A percentile compares a stretch with the other conserved stretches of the same genome.
Conservation (phyloP, 1,140 invertebrate genomes). For the Trachelipus rathkii region DNA sequence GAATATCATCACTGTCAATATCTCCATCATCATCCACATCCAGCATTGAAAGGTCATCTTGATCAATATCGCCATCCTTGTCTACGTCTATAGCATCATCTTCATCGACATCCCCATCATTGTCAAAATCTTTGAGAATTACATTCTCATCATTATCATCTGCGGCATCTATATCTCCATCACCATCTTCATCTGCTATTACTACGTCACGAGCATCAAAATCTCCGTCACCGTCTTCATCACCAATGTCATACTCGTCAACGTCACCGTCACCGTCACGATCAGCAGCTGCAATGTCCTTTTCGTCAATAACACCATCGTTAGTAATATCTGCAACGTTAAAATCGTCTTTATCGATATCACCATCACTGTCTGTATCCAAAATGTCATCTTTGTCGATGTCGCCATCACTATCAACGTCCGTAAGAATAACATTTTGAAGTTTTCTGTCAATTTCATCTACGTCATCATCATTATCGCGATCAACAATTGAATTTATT, state of each 20-base stretch:
- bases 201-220: conserved; percentile 40
- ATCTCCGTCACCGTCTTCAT: conserved; percentile 41
- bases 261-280: conserved; percentile 43
- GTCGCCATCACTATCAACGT: conserved; percentile 37
- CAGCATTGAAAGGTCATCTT: conserved; percentile 31
- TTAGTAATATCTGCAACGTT: conserved; percentile 36
- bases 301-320: conserved; percentile 37
- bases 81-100: conserved; percentile 35
- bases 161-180: conserved; percentile 38
- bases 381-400: conserved; percentile 35
- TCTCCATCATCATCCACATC: conserved; percentile 40
- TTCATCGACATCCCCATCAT: conserved; percentile 38
- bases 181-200: conserved; percentile 38
- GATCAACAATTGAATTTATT: conserved; percentile 16
- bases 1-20: conserved; percentile 33
- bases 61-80: conserved; percentile 30
- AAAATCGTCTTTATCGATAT: conserved; percentile 38
- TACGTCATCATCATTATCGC: conserved; percentile 36
- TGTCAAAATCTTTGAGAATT: conserved; percentile 31
- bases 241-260: conserved; percentile 35
- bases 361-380: conserved; percentile 35
- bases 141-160: conserved; percentile 24
- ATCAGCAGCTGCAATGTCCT: conserved; percentile 33
- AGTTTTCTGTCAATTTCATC: conserved; percentile 32
- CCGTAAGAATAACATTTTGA: conserved; percentile 32